Evolutionary conservation across 2,888 invertebrate species (phyloP).

Genomic region (Drosophila monieri): DNA sequence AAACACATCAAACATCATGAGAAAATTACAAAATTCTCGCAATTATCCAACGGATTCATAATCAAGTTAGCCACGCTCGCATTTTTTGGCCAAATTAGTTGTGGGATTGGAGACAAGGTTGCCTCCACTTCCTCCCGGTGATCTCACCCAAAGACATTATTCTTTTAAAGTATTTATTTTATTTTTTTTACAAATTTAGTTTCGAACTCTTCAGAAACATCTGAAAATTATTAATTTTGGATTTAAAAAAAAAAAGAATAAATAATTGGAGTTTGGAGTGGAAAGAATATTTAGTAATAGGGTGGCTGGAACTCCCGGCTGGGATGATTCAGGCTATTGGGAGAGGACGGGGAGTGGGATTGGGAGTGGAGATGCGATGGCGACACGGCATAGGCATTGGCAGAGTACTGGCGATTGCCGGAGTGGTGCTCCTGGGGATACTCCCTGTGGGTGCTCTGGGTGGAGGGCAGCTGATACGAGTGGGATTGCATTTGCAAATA

Average conservation of each 20-base stretch:
- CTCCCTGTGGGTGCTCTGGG: slow-evolving; percentile 31
- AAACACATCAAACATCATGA: slow-evolving; percentile 3
- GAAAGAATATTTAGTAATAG: slow-evolving; percentile 44
- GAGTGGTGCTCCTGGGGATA: slow-evolving; percentile 24
- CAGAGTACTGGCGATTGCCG: slow-evolving; percentile 10
- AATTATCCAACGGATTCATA: slow-evolving; percentile 26
- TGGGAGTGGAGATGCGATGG: not conserved
- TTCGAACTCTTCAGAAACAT: not conserved
- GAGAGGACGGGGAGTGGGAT: not conserved
- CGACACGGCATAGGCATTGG: slow-evolving; percentile 14
- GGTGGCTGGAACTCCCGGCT: slow-evolving; percentile 65
- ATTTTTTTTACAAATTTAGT: slow-evolving; percentile 7
- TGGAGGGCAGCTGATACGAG: slow-evolving; percentile 60
- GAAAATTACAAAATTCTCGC: slow-evolving; percentile 40
- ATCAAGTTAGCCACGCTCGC: slow-evolving; percentile 36
- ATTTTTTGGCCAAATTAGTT: slow-evolving; percentile 9
- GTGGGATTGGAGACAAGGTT: slow-evolving; percentile 14
- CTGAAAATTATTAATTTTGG: no score
- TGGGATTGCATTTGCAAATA: slow-evolving; percentile 67
- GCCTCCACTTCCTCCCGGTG: slow-evolving; percentile 4
- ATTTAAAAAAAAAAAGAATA: slow-evolving; percentile 1
- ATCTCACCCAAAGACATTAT: slow-evolving; percentile 4
- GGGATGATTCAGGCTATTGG: slow-evolving; percentile 29
- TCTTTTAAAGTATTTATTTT: not conserved
- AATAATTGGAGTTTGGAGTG: not conserved